Evolutionary conservation across 2,888 invertebrate genomes (phyloP).

Genomic region (Parnassius smintheus): DNA sequence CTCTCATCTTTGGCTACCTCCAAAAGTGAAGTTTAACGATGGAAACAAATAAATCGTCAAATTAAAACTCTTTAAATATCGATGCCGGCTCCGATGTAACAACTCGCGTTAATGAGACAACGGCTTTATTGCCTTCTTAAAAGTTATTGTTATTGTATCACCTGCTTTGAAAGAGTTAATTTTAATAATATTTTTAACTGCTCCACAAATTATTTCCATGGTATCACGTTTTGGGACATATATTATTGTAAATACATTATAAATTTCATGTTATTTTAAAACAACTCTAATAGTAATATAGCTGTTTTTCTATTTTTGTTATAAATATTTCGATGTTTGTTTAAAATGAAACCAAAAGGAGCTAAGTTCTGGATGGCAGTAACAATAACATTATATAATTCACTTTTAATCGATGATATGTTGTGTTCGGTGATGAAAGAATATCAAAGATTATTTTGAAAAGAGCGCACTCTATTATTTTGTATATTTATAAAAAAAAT

Average conservation of each 20-base stretch:
- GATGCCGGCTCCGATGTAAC: conserved; percentile 26
- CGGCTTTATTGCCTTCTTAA: conserved; percentile 50
- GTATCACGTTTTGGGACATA: background rate
- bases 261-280: no score
- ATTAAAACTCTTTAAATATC: conserved; percentile 56
- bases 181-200: conserved; percentile 4
- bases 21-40: conserved; percentile 35
- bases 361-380: no score
- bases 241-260: background rate
- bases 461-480: no score
- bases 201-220: background rate
- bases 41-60: conserved; percentile 66
- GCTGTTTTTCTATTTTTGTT: no score
- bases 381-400: no score
- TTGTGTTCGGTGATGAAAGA: no score
- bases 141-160: conserved; percentile 47
- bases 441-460: no score
- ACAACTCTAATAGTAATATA: no score
- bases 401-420: no score
- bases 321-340: no score
- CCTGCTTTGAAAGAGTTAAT: conserved; percentile 30
- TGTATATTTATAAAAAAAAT: no score
- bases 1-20: conserved; percentile 8
- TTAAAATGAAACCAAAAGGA: no score
- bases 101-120: conserved; percentile 61